Evolutionary conservation across 2,888 invertebrate species (phyloP).

Genomic region (Lepetodrilus schrolli): DNA sequence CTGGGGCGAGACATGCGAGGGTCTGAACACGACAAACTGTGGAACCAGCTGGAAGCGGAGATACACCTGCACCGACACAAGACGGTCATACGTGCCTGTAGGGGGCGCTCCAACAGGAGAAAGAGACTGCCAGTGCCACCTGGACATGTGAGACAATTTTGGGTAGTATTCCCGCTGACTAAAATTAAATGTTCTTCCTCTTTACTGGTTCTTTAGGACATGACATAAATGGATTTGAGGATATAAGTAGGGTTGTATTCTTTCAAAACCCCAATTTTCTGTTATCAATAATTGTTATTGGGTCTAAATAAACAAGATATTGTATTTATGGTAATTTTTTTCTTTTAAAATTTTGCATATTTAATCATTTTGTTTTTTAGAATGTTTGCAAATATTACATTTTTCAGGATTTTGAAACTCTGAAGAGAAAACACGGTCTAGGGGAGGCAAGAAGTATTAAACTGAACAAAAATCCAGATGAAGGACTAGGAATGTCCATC

Average conservation of each 20-base stretch:
- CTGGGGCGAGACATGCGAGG: conserved; percentile 87
- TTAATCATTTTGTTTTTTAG: background rate
- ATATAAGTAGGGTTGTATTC: background rate
- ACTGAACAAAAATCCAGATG: conserved; percentile 83
- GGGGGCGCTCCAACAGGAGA: conserved; percentile 72
- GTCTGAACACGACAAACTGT: conserved; percentile 85
- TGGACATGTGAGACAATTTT: conserved; percentile 66
- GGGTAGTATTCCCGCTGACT: too few relatives aligned
- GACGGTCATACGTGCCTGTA: conserved; percentile 81
- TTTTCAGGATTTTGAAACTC: conserved; percentile 70
- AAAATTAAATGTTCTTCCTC: too few relatives aligned
- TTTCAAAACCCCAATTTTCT: too few relatives aligned
- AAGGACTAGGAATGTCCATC: conserved; percentile 89
- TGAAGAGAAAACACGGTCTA: conserved; percentile 75
- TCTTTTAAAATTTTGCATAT: background rate
- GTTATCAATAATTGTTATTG: too few relatives aligned
- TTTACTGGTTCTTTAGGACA: too few relatives aligned
- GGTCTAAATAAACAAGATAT: too few relatives aligned
- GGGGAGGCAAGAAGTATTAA: conserved; percentile 78
- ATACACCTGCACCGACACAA: conserved; percentile 90
- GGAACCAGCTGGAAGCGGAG: conserved; percentile 89
- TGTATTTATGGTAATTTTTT: too few relatives aligned
- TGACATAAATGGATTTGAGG: background rate
- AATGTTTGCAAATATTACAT: background rate
- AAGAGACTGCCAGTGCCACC: conserved; percentile 71